These are phyloP conservation scores for Tuta absoluta DNA, from an alignment of 2,888 invertebrate species.

Conservation along the genomic window DNA sequence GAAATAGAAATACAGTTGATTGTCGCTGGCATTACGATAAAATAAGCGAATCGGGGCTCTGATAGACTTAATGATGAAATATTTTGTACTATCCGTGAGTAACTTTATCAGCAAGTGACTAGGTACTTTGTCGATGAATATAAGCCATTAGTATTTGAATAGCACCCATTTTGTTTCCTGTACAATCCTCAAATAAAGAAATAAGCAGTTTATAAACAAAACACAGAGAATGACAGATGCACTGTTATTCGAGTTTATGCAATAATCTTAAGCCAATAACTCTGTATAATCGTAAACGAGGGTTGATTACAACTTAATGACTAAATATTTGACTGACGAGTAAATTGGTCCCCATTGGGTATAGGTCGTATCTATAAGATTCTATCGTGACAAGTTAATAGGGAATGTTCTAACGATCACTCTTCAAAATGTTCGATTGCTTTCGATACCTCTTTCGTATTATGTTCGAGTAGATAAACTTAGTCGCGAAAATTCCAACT, in stretches of 20 bases:
- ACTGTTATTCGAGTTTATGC: background rate
- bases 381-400: constrained; percentile 36
- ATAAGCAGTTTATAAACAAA: background rate
- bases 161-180: constrained; percentile 7
- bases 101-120: background rate
- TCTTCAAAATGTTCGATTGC: background rate
- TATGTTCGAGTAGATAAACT: background rate
- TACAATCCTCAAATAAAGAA: background rate
- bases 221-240: background rate
- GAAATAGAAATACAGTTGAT: too few species aligned
- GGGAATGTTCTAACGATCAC: constrained; percentile 21
- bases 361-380: constrained; percentile 27
- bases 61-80: background rate
- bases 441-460: background rate
- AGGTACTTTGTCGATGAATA: background rate
- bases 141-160: background rate
- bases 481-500: background rate
- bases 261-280: background rate
- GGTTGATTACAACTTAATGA: constrained; percentile 30
- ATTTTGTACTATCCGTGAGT: constrained; percentile 14
- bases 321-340: constrained; percentile 44
- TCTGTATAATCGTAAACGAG: constrained; percentile 12
- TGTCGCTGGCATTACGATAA: too few species aligned
- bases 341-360: constrained; percentile 20
- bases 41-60: too few species aligned